These are phyloP conservation scores for Drosophila helvetica DNA, from an alignment of 2,888 invertebrate species.

Conservation along the genomic window DNA sequence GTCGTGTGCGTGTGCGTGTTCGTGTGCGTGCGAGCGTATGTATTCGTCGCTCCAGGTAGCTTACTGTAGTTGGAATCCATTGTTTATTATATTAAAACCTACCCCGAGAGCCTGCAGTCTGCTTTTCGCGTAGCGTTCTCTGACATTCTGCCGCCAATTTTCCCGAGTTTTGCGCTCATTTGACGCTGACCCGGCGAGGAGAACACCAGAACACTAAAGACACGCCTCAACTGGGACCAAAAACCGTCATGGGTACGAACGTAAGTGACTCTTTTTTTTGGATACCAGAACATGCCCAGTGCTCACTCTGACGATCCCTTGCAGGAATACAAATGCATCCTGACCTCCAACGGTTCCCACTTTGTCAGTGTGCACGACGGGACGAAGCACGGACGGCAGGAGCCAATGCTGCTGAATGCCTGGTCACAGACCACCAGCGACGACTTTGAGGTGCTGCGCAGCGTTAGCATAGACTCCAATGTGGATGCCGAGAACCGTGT, in stretches of 20 bases:
- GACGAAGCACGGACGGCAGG: conserved; percentile 2
- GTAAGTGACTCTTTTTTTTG: conserved; percentile 37
- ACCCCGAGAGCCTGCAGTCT: conserved; percentile 19
- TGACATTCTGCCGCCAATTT: conserved; percentile 69
- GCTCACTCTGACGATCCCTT: background rate
- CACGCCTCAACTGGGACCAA: background rate
- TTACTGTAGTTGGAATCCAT: conserved; percentile 65
- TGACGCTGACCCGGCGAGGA: conserved; percentile 45
- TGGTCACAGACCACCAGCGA: conserved; percentile 77
- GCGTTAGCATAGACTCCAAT: conserved; percentile 35
- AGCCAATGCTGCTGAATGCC: conserved; percentile 63
- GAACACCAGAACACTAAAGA: conserved; percentile 9
- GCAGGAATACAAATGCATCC: conserved; percentile 39
- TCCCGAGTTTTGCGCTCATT: conserved; percentile 46
- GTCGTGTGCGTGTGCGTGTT: conserved; percentile 12
- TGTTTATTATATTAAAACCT: conserved; percentile 43
- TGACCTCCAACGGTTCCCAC: conserved; percentile 37
- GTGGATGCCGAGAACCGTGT: conserved; percentile 56
- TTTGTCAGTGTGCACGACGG: conserved; percentile 26
- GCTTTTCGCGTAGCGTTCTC: conserved; percentile 41
- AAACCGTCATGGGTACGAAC: conserved; percentile 49
- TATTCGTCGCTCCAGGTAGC: conserved; percentile 49
- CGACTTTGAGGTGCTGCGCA: conserved; percentile 61
- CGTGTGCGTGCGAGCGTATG: conserved; percentile 15
- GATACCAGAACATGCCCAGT: background rate